These are phyloP conservation scores for Aplodontia rufa DNA, from an alignment of 2,113 vertebrate species.

Conservation along the genomic window DNA sequence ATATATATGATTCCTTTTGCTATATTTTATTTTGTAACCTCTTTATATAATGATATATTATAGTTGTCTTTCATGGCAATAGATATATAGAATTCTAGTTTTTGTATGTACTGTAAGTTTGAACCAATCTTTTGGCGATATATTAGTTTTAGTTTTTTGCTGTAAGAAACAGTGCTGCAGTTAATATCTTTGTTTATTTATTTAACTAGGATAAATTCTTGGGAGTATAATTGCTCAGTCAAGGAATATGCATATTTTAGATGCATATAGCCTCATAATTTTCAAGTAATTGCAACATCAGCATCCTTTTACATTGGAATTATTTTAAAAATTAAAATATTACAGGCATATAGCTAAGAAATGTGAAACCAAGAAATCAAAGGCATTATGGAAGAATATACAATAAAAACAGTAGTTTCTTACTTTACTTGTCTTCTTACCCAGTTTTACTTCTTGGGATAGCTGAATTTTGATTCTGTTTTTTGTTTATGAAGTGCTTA, in stretches of 20 bases:
- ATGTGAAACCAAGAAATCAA: background rate
- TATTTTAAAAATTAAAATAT: background rate
- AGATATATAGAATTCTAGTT: background rate
- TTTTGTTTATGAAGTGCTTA: background rate
- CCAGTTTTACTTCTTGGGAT: background rate
- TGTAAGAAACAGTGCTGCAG: background rate
- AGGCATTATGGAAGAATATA: background rate
- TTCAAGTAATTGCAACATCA: background rate
- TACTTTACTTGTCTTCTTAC: background rate
- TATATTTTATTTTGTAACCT: background rate
- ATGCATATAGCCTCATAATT: background rate
- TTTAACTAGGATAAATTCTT: slow-evolving; percentile 7
- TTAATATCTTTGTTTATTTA: background rate
- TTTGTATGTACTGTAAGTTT: background rate
- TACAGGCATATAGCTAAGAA: background rate
- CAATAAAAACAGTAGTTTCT: background rate
- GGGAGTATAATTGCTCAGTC: background rate
- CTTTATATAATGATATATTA: background rate
- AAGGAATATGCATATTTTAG: background rate
- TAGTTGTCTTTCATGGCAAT: background rate
- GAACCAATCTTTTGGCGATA: background rate
- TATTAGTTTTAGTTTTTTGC: background rate
- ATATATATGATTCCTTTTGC: background rate
- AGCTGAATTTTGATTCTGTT: background rate
- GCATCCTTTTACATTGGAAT: background rate